Evolutionary conservation across 1,140 invertebrate genomes (phyloP).

Genomic region (Drosophila nikananu): DNA sequence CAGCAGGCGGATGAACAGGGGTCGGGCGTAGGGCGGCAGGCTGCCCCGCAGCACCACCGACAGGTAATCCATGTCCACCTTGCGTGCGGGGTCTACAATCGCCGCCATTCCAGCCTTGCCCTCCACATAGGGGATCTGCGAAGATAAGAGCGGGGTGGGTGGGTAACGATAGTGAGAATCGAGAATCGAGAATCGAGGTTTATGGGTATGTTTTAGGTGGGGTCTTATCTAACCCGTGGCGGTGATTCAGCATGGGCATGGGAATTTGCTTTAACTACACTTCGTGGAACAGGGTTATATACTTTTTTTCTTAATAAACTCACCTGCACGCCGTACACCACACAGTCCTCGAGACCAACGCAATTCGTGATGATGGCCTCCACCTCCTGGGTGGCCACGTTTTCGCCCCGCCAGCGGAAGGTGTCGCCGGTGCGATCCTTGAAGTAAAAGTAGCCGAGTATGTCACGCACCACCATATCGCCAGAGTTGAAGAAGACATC

Average conservation of each 20-base stretch:
- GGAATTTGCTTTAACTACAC: constrained; percentile 3
- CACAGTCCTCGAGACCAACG: constrained; percentile 90
- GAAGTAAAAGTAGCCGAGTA: constrained; percentile 97
- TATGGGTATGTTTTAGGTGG: constrained; percentile 16
- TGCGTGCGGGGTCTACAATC: constrained; percentile 91
- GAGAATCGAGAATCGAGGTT: constrained; percentile 5
- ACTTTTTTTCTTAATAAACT: constrained; percentile 35
- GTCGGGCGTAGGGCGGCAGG: constrained; percentile 94
- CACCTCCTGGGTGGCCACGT: constrained; percentile 98
- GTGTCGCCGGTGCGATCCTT: constrained; percentile 98
- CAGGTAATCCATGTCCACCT: constrained; percentile 89
- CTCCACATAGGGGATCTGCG: constrained; percentile 92
- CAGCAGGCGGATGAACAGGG: constrained; percentile 95
- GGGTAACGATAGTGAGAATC: constrained; percentile 16
- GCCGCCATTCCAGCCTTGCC: constrained; percentile 98
- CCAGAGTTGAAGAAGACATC: constrained; percentile 97
- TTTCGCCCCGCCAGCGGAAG: constrained; percentile 97
- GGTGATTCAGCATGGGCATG: constrained; percentile 21
- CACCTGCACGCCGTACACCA: constrained; percentile 96
- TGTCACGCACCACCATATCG: constrained; percentile 96
- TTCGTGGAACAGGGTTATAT: background rate
- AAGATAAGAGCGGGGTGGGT: constrained; percentile 47
- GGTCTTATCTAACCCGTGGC: constrained; percentile 13
- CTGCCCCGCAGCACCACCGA: constrained; percentile 88
- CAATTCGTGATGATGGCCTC: constrained; percentile 95